Evolutionary conservation across 2,888 invertebrate species (phyloP).

Genomic region (Drosophila buzzatii): DNA sequence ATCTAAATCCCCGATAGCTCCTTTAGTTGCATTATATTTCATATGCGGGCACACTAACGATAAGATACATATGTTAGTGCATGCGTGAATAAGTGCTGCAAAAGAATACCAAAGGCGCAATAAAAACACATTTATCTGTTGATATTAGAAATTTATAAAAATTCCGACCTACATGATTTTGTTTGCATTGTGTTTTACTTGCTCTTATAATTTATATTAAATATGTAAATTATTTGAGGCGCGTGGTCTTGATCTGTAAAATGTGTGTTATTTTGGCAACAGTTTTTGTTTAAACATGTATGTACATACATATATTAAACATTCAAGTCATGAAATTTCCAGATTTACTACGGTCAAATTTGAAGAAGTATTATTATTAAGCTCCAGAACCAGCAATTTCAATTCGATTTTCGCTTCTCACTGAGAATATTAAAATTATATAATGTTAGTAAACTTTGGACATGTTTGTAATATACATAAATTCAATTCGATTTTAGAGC

Average conservation of each 20-base stretch:
- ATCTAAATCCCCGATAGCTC: neutral
- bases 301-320: too few species aligned
- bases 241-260: neutral
- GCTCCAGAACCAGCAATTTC: neutral
- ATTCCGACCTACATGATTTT: neutral
- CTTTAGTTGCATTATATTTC: constrained; percentile 8
- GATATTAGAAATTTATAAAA: constrained; percentile 46
- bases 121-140: constrained; percentile 36
- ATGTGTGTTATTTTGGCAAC: constrained; percentile 9
- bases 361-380: neutral
- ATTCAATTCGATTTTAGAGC: constrained; percentile 32
- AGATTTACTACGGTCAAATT: neutral
- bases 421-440: constrained; percentile 26
- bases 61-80: too few species aligned
- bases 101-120: constrained; percentile 31
- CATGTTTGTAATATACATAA: constrained; percentile 18
- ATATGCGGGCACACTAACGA: constrained; percentile 36
- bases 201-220: too few species aligned
- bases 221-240: too few species aligned
- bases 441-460: constrained; percentile 24
- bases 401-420: neutral
- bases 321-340: neutral
- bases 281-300: neutral
- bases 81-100: neutral
- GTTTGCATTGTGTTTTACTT: neutral